Conservation (phyloP, 2,113 vertebrate genomes). For the Blennius ocellaris region DNA sequence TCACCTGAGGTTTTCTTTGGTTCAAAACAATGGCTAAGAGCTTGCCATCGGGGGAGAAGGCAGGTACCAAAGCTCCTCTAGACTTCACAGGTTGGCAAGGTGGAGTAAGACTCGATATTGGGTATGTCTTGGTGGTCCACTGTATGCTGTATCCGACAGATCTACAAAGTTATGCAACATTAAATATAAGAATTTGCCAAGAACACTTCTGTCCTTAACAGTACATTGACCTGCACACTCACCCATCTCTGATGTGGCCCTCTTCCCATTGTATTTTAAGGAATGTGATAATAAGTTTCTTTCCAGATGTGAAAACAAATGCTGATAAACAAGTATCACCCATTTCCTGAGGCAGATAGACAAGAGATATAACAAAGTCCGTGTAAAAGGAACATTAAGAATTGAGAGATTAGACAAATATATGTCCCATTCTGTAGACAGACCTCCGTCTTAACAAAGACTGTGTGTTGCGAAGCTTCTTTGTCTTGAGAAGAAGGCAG, state of each 20-base stretch:
- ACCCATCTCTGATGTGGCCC: conserved; percentile 80
- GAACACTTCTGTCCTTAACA: background rate
- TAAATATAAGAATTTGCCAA: background rate
- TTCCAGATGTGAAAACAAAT: conserved; percentile 88
- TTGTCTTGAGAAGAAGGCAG: conserved; percentile 89
- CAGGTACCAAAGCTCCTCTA: conserved; percentile 88
- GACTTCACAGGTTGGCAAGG: conserved; percentile 89
- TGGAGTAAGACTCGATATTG: conserved; percentile 81
- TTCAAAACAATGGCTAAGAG: conserved; percentile 89
- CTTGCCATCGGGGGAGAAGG: conserved; percentile 90
- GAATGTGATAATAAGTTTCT: conserved; percentile 85
- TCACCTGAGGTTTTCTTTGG: conserved; percentile 91
- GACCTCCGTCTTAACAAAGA: conserved; percentile 91
- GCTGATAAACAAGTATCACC: conserved; percentile 90
- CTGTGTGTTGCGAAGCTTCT: conserved; percentile 85
- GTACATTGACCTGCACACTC: conserved; percentile 32
- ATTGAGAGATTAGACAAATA: conserved; percentile 4
- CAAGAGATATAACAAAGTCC: background rate
- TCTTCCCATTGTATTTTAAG: conserved; percentile 89
- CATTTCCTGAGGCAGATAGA: conserved; percentile 77
- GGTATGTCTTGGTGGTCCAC: conserved; percentile 87
- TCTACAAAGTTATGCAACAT: conserved; percentile 64
- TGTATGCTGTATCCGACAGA: conserved; percentile 79
- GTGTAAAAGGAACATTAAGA: too few species aligned
- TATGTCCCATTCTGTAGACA: background rate